Percentiles rank a stretch among this genome's conserved stretches.
These are phyloP conservation scores for Leptinotarsa lineolata DNA, from an alignment of 1,140 invertebrate species.

Conservation along the genomic window DNA sequence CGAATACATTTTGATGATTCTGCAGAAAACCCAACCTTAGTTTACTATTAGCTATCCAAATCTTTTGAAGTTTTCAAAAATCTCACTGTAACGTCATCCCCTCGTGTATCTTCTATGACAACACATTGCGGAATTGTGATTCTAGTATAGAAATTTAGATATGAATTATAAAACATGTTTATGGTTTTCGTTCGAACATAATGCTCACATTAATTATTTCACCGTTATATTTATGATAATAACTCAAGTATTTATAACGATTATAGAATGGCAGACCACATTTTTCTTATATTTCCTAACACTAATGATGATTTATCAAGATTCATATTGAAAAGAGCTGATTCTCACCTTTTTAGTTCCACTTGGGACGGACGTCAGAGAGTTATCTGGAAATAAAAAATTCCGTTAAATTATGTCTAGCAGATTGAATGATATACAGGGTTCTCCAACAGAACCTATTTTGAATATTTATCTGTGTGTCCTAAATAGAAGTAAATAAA, in stretches of 20 bases:
- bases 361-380: not conserved
- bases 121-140: too few relatives aligned
- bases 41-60: too few relatives aligned
- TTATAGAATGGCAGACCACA: conserved; percentile 10
- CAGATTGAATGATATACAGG: too few relatives aligned
- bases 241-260: conserved; percentile 18
- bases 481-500: too few relatives aligned
- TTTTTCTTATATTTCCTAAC: conserved; percentile 5
- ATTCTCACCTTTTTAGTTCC: conserved; percentile 18
- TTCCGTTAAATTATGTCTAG: not conserved
- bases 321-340: not conserved
- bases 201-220: not conserved
- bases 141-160: not conserved
- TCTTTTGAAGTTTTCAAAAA: too few relatives aligned
- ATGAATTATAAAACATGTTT: conserved; percentile 4
- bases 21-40: too few relatives aligned
- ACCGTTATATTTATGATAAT: conserved; percentile 14
- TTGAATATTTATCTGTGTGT: too few relatives aligned
- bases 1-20: too few relatives aligned
- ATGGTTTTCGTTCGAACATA: not conserved
- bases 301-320: conserved; percentile 21
- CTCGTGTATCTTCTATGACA: too few relatives aligned
- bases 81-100: too few relatives aligned
- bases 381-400: not conserved
- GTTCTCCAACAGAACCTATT: too few relatives aligned